phyloP scores from a whole-genome alignment of 1,140 invertebrate species.

The Liolophura sinensis region DNA sequence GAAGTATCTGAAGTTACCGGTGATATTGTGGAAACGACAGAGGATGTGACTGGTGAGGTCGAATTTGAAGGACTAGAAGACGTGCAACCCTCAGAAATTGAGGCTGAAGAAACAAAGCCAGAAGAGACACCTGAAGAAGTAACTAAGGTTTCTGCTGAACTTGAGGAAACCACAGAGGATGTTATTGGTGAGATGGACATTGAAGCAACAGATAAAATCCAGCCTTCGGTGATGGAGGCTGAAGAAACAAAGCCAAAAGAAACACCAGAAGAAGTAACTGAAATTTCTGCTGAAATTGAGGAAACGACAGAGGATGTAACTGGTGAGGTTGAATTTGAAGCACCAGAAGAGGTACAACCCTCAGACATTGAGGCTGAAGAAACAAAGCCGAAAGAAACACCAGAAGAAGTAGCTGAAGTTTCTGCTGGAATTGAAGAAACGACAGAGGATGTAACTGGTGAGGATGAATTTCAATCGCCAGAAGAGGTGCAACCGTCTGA shows the following conservation, averaged over 20 bases:
- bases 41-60: too few species aligned
- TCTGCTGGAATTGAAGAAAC: neutral
- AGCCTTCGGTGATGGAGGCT: neutral
- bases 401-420: neutral
- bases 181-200: neutral
- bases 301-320: too few species aligned
- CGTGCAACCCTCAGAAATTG: neutral
- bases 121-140: constrained; percentile 7
- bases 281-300: constrained; percentile 1
- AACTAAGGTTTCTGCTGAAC: neutral
- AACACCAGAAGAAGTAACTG: constrained; percentile 11
- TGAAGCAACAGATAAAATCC: constrained; percentile 6
- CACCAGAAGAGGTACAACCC: too few species aligned
- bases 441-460: neutral
- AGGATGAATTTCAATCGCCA: neutral
- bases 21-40: too few species aligned
- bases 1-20: too few species aligned
- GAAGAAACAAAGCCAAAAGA: constrained; percentile 9
- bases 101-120: constrained; percentile 9
- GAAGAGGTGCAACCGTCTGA: neutral
- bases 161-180: too few species aligned
- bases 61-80: neutral
- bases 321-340: too few species aligned
- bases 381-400: neutral
- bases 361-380: neutral